Percentiles rank a stretch among this genome's conserved stretches.
These are phyloP conservation scores for Hemiscyllium ocellatum DNA, from an alignment of 2,113 vertebrate genomes.

Conservation along the genomic window DNA sequence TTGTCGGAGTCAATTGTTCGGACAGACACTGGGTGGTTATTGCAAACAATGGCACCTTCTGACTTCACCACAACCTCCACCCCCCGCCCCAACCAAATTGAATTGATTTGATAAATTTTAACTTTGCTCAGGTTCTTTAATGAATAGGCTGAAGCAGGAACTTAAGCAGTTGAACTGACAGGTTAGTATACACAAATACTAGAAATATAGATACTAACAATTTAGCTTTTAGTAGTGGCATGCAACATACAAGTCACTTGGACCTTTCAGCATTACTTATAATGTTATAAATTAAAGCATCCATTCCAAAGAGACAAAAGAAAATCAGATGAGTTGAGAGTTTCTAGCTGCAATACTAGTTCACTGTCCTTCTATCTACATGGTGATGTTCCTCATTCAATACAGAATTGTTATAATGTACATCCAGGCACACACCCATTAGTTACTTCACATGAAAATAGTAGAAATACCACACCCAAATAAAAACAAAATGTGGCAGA, in stretches of 20 bases:
- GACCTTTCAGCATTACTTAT: background rate
- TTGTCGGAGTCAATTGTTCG: background rate
- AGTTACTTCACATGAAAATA: background rate
- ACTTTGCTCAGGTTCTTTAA: background rate
- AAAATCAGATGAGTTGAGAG: background rate
- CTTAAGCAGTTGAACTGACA: background rate
- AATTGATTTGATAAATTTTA: background rate
- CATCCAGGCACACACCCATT: background rate
- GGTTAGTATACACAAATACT: background rate
- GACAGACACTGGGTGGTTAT: background rate
- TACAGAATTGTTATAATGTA: background rate
- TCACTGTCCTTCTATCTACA: background rate
- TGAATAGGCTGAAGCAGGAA: background rate
- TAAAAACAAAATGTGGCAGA: no score
- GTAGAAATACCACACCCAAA: background rate
- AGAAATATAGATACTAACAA: background rate
- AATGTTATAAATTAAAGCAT: background rate
- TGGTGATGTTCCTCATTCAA: background rate
- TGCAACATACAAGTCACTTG: background rate
- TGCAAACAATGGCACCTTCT: background rate
- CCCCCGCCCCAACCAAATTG: no score
- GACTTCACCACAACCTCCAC: no score
- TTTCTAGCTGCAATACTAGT: background rate
- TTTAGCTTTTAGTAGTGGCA: background rate
- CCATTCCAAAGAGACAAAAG: background rate